Conservation (phyloP, 2,888 invertebrate genomes). For the Dyspetes luteomarginatus region DNA sequence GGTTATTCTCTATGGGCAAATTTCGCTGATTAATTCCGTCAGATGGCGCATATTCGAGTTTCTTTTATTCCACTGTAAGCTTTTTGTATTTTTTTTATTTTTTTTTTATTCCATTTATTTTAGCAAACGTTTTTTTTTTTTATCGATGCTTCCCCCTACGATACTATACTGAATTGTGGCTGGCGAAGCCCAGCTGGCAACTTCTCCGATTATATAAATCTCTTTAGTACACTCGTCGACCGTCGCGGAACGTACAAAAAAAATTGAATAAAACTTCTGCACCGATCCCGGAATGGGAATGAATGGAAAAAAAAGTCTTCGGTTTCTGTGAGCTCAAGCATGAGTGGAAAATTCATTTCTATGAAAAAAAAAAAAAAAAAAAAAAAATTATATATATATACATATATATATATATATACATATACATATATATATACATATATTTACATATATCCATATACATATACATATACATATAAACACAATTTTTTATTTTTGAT, state of each 20-base stretch:
- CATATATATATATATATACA: no score
- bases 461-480: no score
- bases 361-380: slow-evolving; percentile 16
- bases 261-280: not conserved
- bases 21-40: not conserved
- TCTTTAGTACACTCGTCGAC: not conserved
- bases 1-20: not conserved
- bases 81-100: not conserved
- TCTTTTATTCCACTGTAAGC: slow-evolving; percentile 1
- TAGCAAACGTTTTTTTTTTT: not conserved
- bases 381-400: no score
- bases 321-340: not conserved
- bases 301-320: not conserved
- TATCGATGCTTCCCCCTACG: not conserved
- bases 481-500: not conserved
- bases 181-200: not conserved
- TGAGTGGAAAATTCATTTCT: no score
- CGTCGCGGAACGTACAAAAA: not conserved
- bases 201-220: not conserved
- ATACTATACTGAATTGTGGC: not conserved
- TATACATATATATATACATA: no score
- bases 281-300: not conserved
- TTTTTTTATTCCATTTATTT: not conserved
- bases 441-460: no score
- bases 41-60: not conserved